Percentiles rank a stretch among this genome's conserved stretches.
Conservation (phyloP, 37 sponge, comb jelly and placozoan genomes). For the Geodia barretti region DNA sequence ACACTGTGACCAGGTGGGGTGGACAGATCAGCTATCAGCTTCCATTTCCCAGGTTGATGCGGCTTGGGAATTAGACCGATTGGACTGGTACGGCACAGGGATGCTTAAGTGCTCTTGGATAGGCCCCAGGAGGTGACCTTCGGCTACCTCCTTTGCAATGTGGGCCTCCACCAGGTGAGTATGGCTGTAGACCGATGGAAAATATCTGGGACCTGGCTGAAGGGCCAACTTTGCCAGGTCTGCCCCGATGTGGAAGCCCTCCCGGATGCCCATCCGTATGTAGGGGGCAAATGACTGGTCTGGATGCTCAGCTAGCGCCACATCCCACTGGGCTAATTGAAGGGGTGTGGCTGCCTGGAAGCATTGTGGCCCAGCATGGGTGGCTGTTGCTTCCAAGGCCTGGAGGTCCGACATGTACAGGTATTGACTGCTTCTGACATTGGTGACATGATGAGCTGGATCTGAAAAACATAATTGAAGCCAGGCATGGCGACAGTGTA, state of each 20-base stretch:
- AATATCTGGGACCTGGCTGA: neutral
- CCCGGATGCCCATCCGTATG: neutral
- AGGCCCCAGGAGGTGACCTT: neutral
- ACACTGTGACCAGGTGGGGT: constrained; percentile 7
- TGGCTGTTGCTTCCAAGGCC: neutral
- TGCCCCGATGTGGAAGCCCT: constrained; percentile 9
- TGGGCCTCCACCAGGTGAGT: neutral
- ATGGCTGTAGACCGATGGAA: neutral
- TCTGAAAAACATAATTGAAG: neutral
- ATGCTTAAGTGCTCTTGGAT: neutral
- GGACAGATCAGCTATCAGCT: constrained; percentile 1
- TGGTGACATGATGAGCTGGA: neutral
- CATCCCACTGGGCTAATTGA: neutral
- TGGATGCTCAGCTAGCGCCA: neutral
- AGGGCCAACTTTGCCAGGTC: neutral
- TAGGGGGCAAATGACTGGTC: neutral
- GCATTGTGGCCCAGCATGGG: neutral
- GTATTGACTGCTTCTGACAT: neutral
- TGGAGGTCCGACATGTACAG: neutral
- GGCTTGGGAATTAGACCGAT: constrained; percentile 31
- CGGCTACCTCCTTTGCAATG: neutral
- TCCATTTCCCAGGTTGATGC: constrained; percentile 5
- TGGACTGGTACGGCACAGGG: neutral
- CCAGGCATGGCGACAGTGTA: too few relatives aligned
- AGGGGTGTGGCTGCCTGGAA: neutral